phyloP scores from a whole-genome alignment of 2,113 vertebrate species.

The Dicrurus megarhynchus region DNA sequence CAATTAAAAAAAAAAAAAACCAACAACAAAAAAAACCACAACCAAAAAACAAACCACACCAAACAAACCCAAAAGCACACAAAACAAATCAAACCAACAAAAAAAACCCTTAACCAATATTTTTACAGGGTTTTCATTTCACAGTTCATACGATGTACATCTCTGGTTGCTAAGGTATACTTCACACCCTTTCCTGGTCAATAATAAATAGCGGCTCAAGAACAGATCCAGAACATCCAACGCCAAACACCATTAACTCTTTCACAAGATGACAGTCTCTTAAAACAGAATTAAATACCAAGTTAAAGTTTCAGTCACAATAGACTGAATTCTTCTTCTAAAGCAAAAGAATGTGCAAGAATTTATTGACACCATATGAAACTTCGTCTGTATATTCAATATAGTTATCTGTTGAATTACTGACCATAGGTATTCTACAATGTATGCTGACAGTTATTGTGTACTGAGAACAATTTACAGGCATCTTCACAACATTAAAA shows the following conservation, averaged over 20 bases:
- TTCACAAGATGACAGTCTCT: background rate
- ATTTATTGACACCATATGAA: background rate
- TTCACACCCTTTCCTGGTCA: background rate
- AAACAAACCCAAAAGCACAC: background rate
- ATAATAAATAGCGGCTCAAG: background rate
- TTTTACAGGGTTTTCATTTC: background rate
- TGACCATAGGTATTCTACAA: background rate
- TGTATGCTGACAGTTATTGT: background rate
- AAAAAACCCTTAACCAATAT: background rate
- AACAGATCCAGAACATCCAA: background rate
- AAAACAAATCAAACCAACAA: background rate
- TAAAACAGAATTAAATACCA: background rate
- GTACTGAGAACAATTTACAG: slow-evolving; percentile 35
- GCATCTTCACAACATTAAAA: slow-evolving; percentile 50
- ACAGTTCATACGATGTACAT: background rate
- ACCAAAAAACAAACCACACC: background rate
- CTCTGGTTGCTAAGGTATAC: background rate
- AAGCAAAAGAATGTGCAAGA: background rate
- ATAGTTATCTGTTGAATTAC: background rate
- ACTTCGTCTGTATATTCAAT: background rate
- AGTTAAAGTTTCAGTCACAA: background rate
- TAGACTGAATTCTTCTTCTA: background rate
- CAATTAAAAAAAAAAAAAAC: background rate
- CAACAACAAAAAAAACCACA: too few species aligned
- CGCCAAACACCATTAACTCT: background rate